Evolutionary conservation across 2,888 invertebrate genomes (phyloP).

Genomic region (Drosophila cognata): DNA sequence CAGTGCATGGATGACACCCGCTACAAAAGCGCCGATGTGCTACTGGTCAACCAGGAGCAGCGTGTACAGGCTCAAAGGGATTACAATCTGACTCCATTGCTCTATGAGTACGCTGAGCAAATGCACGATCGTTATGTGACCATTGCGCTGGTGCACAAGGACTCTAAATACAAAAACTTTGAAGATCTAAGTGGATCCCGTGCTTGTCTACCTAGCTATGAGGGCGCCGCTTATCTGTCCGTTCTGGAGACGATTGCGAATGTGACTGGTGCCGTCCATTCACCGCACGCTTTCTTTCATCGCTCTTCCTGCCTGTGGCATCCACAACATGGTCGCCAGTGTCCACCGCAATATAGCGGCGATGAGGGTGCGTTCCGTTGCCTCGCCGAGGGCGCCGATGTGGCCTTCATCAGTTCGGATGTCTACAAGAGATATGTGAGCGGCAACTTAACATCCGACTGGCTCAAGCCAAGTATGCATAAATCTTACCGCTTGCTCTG

Average conservation of each 20-base stretch:
- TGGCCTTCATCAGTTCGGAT: constrained; percentile 90
- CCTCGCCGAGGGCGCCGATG: constrained; percentile 90
- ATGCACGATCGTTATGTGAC: constrained; percentile 85
- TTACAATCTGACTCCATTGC: constrained; percentile 77
- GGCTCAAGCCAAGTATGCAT: constrained; percentile 83
- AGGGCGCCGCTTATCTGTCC: constrained; percentile 90
- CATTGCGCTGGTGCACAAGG: constrained; percentile 88
- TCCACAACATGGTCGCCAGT: constrained; percentile 79
- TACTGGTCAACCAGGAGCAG: constrained; percentile 90
- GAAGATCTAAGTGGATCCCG: constrained; percentile 89
- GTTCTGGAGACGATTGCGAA: constrained; percentile 85
- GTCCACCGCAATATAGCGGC: constrained; percentile 85
- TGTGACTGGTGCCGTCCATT: constrained; percentile 81
- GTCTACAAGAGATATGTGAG: constrained; percentile 88
- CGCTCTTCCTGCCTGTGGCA: constrained; percentile 88
- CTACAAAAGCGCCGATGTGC: constrained; percentile 89
- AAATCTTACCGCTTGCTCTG: constrained; percentile 87
- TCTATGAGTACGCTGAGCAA: constrained; percentile 80
- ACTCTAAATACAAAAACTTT: constrained; percentile 86
- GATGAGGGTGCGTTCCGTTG: constrained; percentile 89
- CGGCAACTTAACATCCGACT: constrained; percentile 85
- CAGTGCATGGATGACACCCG: constrained; percentile 90
- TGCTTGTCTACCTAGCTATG: constrained; percentile 93
- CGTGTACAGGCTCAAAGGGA: constrained; percentile 89
- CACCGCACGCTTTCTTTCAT: constrained; percentile 87